Base-by-base conservation (phyloP, 2,888 invertebrate species). In the Dynastes tityus region DNA sequence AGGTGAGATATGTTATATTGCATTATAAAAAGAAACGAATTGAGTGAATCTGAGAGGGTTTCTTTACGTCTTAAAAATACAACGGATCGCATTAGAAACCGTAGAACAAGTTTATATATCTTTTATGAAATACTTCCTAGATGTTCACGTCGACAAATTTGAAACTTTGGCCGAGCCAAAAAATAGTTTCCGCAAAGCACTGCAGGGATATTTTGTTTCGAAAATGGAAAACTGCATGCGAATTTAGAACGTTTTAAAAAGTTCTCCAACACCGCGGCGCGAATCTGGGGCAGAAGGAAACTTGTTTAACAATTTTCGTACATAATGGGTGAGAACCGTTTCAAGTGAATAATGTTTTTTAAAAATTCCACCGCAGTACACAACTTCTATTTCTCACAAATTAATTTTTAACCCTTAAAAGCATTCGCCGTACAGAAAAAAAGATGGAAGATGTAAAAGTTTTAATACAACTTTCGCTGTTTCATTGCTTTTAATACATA, bases 211-310 rank as follows among this genome's bases (percentile, higher is more conserved):
- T 67, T 37, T 67, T 22, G 40, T 67, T 67, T 40, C 45, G 68
- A 68, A 68, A 13, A 68, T 68, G 68, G 68, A 22, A 68, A 45
- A 49, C 27, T 68, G 68, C 71, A 71, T 71, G 58, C 22, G 71
- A 71, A 55, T 71, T 55, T 71, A 71, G 55, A 71, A 55, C 71
- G 32, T 71, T 58, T 71, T 71, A 55, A 71, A 70, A 71, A 13
- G 32, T 71, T 71, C 22, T 22, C 67, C 32, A 45, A 11, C 45
- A 11, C 11, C 45, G 27, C 16, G 37, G 11, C 27, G 11, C 53
- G 58, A 71, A 55, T 71, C 71, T 71, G 71, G 55, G 32, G 37
- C 58, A 55, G 71, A 55, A 55, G 27, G 55, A 58, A 71, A 71
- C 71, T 71, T 55, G 68, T 49, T 68, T 22, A 65, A 65, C 65